Base-by-base conservation (phyloP, 2,888 invertebrate species). In the Steinernema scapterisci region DNA sequence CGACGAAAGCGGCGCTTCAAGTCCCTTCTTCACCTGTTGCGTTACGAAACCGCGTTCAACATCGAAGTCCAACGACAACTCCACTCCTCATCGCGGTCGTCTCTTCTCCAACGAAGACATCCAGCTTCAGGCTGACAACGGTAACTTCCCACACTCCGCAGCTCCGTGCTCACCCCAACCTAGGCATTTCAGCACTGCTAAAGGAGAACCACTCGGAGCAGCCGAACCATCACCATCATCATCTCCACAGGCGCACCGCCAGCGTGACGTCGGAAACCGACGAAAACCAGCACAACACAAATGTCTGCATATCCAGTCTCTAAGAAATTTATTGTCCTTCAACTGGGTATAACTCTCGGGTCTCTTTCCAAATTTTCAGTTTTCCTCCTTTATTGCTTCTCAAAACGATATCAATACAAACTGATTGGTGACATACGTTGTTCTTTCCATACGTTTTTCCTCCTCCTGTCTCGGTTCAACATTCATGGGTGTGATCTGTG, bases 281-380 rank as follows among this genome's bases (percentile, higher is more conserved):
- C 31, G 31, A 63, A 27, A 63, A 63, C 16, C 63, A 63, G 38
- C 63, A 63, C 23, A 63, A 63, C 31, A 19, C 63, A 63, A 63
- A 63, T n/a, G 63, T 63, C 38, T 63, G 63, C 63, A 63, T 63
- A 63, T 63, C 63, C 63, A 63, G 63, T 63, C 63, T 63, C 31
- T 63, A 63, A 63, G 31, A 63, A 63, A 27, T 63, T 31, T 63
- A 63, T 63, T 63, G 21, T 63, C 31, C 63, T 27, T 19, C 16
- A 13, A 63, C 63, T 63, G 63, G 63, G 63, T 63, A 63, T 63
- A 63, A 11, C 13, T 16, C 63, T 63, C 63, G 63, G 63, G 63
- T 63, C 63, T 5, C 31, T 31, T 63, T 63, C 63, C 13, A 31
- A 63, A 11, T 31, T n/a, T 31, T 31, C 21, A 51, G 6, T 1